Evolutionary conservation across 2,888 invertebrate genomes (phyloP).

Genomic region (Gymnosoma rotundatum): DNA sequence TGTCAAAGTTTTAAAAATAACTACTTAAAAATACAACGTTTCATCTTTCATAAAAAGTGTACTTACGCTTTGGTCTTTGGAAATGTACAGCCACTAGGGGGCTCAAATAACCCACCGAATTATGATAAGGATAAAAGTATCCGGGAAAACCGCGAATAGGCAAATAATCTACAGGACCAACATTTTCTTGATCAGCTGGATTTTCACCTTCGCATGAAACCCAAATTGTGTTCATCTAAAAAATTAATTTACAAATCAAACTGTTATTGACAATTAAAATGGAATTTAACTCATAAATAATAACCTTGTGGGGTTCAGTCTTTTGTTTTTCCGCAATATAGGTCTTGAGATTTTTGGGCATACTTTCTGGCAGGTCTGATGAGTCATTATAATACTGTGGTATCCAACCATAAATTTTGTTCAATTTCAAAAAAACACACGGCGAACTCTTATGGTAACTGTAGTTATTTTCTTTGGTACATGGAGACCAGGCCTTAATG

Average conservation of each 20-base stretch:
- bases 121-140: slow-evolving; percentile 94
- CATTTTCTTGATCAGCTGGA: slow-evolving; percentile 94
- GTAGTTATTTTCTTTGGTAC: slow-evolving; percentile 91
- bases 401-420: slow-evolving; percentile 96
- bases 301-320: slow-evolving; percentile 82
- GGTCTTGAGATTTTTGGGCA: slow-evolving; percentile 88
- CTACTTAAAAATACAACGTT: no score
- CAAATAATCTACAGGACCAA: slow-evolving; percentile 91
- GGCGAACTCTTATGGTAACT: slow-evolving; percentile 96
- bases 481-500: slow-evolving; percentile 90
- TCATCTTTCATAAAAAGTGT: no score
- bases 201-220: slow-evolving; percentile 97
- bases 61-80: slow-evolving; percentile 90
- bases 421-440: slow-evolving; percentile 96
- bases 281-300: slow-evolving; percentile 59
- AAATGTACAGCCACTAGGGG: slow-evolving; percentile 94
- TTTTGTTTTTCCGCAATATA: slow-evolving; percentile 84
- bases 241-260: neutral
- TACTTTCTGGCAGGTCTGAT: slow-evolving; percentile 86
- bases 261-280: neutral
- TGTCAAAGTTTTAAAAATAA: no score
- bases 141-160: slow-evolving; percentile 93
- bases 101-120: slow-evolving; percentile 93
- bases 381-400: slow-evolving; percentile 91
- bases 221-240: slow-evolving; percentile 92